phyloP scores from a whole-genome alignment of 2,113 vertebrate genomes.

The Danio rerio region GRCz12tu NC_133200.1:33562501-33563000 shows the following conservation, averaged over 20 bases:
- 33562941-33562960: background rate
- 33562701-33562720: too few species aligned
- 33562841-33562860: conserved; percentile 96
- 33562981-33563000: background rate
- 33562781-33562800: conserved; percentile 80
- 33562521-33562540: too few species aligned
- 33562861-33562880: conserved; percentile 83
- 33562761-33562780: conserved; percentile 89
- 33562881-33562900: background rate
- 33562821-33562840: conserved; percentile 86
- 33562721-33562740: background rate
- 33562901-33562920: background rate
- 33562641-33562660: too few species aligned
- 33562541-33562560: too few species aligned
- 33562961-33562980: background rate
- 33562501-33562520: too few species aligned
- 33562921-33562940: background rate
- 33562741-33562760: conserved; percentile 80
- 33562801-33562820: conserved; percentile 90
- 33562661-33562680: too few species aligned
- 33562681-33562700: too few species aligned
- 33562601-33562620: too few species aligned
- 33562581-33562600: too few species aligned
- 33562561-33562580: too few species aligned
- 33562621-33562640: too few species aligned